Base-by-base conservation (phyloP, 2,888 invertebrate genomes). In the Epistrophe grossulariae region DNA sequence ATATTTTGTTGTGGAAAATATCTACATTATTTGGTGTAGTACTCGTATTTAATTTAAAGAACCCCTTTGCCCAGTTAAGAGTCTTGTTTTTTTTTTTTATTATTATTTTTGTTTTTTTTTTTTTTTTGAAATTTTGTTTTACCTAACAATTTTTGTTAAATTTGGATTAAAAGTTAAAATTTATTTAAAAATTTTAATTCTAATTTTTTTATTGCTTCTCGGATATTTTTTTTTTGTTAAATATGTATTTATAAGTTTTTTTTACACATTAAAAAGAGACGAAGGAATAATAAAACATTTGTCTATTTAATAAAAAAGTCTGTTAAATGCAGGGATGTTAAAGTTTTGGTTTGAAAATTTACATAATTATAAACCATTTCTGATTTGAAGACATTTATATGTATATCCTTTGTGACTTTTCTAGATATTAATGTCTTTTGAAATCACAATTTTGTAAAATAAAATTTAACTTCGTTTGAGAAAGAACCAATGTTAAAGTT, bases 191-290 rank as follows among this genome's bases (percentile, higher is more conserved):
- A 71, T 35, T 48, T 74, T 74, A 71, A 85, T 64, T 82, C 82
- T 85, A 85, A 82, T 59, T 74, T 81, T n/a, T 73, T 82, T 85
- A 85, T 85, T 85, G 85, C 85, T 85, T 82, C 73, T 85, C 79
- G 82, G 82, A 85, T 82, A 85, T 85, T 82, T 78, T 73, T 72
- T 74, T 48, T 79, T 79, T 64, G 35, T 15, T 59, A 17, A 74
- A 57, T 79, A 74, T 79, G 68, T 66, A 50, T 48, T 45, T 60
- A 45, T 24, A 24, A 43, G 6, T 24, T 52, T 19, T 59, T 68
- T 28, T 31, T 79, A 85, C 73, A 85, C 70, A 82, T 70, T 62
- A 52, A 60, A 62, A 80, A 77, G 35, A 60, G 66, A 73, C 60
- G 57, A 70, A 77, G 59, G 59, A 78, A 73, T 81, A 35, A 7